Evolutionary conservation across 1,140 invertebrate genomes (phyloP).

Genomic region (Colletes gigas): DNA sequence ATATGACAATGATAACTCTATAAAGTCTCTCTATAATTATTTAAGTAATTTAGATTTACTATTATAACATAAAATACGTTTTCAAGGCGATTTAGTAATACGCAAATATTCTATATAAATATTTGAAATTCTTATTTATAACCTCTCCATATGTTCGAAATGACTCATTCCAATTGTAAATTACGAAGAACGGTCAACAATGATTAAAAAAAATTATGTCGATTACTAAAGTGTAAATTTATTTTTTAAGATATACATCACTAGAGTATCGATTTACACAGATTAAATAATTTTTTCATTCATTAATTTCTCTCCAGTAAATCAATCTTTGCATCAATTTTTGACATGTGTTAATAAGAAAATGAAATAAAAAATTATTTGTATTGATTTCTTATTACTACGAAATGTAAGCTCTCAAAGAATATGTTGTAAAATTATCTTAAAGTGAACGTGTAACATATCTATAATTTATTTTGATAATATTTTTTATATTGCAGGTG

Average conservation of each 20-base stretch:
- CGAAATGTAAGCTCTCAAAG: too few species aligned
- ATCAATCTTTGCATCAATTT: too few species aligned
- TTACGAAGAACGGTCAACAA: neutral
- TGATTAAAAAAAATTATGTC: neutral
- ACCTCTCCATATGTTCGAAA: conserved; percentile 57
- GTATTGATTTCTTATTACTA: neutral
- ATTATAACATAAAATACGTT: neutral
- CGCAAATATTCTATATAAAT: neutral
- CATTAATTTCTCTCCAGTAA: too few species aligned
- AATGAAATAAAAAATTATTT: neutral
- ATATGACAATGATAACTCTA: neutral
- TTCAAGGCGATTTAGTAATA: neutral
- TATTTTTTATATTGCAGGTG: conserved; percentile 84
- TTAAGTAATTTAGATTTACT: neutral
- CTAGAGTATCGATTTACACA: neutral
- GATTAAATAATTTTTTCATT: neutral
- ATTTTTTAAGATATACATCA: neutral
- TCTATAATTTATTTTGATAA: conserved; percentile 44
- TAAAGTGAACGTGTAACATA: too few species aligned
- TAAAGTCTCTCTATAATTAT: neutral
- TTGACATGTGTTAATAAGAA: neutral
- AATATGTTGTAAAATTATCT: too few species aligned
- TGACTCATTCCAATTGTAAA: neutral
- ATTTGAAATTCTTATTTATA: conserved; percentile 39
- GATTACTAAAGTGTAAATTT: neutral